phyloP scores from a whole-genome alignment of 2,888 invertebrate genomes.

The Drosophila maculinotata region DNA sequence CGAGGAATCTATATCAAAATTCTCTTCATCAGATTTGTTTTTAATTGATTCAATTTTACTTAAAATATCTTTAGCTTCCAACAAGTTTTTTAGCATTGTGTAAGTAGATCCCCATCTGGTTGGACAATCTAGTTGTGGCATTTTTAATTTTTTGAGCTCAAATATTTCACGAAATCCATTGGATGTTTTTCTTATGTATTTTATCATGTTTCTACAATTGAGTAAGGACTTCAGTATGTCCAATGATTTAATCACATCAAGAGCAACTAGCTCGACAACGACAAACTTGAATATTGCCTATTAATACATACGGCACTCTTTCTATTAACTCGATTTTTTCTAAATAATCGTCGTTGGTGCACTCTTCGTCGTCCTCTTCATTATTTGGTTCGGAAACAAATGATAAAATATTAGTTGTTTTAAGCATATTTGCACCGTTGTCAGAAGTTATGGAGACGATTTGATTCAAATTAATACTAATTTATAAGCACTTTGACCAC shows the following conservation, averaged over 20 bases:
- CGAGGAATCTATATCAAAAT: background rate
- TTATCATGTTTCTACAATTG: conserved; percentile 31
- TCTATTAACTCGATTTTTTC: conserved; percentile 24
- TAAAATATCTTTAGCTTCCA: conserved; percentile 32
- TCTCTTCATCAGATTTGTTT: background rate
- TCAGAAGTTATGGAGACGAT: background rate
- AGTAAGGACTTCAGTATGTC: conserved; percentile 16
- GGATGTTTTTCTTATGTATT: no score
- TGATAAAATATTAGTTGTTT: conserved; percentile 26
- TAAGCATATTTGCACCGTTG: conserved; percentile 33
- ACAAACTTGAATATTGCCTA: conserved; percentile 31
- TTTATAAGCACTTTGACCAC: background rate
- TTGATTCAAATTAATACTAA: no score
- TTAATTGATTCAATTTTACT: conserved; percentile 18
- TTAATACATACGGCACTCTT: conserved; percentile 7
- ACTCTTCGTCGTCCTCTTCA: conserved; percentile 7
- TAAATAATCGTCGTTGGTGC: conserved; percentile 8
- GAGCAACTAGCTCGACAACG: conserved; percentile 39
- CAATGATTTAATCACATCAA: conserved; percentile 30
- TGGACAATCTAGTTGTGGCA: conserved; percentile 36
- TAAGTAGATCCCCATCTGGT: conserved; percentile 39
- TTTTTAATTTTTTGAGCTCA: no score
- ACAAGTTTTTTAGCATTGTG: no score
- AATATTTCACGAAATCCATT: no score
- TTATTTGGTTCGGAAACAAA: conserved; percentile 11